Conservation (phyloP, 2,797 vertebrate species). For the Bucorvus abyssinicus region DNA sequence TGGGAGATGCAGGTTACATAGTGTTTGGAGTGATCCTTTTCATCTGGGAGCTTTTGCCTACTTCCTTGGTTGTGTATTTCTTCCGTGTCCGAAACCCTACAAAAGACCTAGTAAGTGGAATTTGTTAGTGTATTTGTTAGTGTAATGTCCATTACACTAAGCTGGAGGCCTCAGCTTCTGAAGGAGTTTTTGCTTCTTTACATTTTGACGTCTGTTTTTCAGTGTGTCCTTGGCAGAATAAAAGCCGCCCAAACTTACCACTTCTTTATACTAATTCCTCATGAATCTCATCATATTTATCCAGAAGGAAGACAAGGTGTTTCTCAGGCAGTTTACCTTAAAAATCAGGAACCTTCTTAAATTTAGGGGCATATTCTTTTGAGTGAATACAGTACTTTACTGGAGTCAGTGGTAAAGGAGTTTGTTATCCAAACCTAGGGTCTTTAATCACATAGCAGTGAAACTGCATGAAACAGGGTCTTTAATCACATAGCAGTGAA, state of each 20-base stretch:
- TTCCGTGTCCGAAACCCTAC: slow-evolving; percentile 90
- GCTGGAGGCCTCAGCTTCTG: neutral
- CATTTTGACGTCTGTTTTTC: neutral
- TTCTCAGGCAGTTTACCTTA: neutral
- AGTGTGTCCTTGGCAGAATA: neutral
- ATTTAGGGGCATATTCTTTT: neutral
- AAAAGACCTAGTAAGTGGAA: slow-evolving; percentile 84
- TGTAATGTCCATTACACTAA: neutral
- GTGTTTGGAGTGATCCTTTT: slow-evolving; percentile 93
- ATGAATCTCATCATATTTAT: neutral
- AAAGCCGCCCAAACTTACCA: neutral
- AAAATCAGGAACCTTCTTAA: neutral
- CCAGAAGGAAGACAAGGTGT: neutral
- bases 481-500: neutral
- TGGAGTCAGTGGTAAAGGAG: neutral
- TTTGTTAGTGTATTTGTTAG: neutral
- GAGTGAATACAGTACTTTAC: neutral
- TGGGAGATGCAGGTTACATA: slow-evolving; percentile 90
- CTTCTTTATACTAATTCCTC: neutral
- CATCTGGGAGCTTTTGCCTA: slow-evolving; percentile 94
- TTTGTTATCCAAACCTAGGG: neutral
- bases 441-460: neutral
- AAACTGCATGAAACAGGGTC: neutral
- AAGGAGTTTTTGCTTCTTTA: neutral
- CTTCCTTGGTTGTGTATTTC: slow-evolving; percentile 91